Conservation (phyloP, 1,140 invertebrate species). For the Rhopalosiphum padi region DNA sequence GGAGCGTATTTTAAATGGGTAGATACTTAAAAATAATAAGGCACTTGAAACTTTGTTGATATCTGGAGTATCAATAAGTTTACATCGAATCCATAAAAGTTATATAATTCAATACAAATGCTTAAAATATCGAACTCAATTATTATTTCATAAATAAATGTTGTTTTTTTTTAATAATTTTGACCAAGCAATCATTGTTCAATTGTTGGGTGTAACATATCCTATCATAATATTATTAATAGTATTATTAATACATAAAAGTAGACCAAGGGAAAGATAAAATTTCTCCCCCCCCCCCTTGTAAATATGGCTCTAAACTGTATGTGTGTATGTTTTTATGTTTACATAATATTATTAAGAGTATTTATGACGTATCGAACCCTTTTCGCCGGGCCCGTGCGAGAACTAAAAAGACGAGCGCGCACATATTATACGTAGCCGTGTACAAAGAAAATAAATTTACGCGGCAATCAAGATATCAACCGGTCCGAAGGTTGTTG, state of each 20-base stretch:
- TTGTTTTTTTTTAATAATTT: neutral
- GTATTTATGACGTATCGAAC: neutral
- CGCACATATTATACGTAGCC: neutral
- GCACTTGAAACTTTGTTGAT: neutral
- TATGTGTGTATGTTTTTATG: neutral
- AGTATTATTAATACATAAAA: neutral
- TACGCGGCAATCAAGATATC: slow-evolving; percentile 32
- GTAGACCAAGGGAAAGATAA: neutral
- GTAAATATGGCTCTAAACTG: neutral
- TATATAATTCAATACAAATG: neutral
- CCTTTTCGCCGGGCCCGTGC: neutral
- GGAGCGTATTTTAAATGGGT: too few relatives aligned
- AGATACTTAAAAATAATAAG: neutral
- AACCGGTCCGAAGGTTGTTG: slow-evolving; percentile 39
- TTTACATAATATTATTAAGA: slow-evolving; percentile 33
- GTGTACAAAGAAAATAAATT: slow-evolving; percentile 1
- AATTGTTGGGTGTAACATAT: neutral
- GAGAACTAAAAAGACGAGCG: neutral
- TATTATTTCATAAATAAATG: neutral
- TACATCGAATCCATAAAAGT: neutral
- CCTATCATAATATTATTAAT: too few relatives aligned
- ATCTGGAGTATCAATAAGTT: neutral
- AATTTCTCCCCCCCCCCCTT: too few relatives aligned
- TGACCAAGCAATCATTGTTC: neutral
- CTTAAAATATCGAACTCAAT: neutral